Base-by-base conservation (phyloP, 2,888 invertebrate genomes). In the Sarcophaga variegata region DNA sequence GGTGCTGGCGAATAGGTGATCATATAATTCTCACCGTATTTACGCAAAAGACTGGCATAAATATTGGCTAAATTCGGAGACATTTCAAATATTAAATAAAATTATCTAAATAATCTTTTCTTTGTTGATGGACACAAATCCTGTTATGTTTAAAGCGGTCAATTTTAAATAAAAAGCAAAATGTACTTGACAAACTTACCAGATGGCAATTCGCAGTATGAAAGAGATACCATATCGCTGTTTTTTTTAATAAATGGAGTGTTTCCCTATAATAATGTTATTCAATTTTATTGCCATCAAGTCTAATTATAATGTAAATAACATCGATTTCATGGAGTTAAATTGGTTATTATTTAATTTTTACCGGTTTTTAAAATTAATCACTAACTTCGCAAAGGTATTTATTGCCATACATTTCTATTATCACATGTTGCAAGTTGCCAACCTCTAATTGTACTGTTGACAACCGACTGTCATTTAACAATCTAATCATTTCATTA, bases 21-120 rank as follows among this genome's bases (percentile, higher is more conserved):
- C 49, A 90, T 90, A 78, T 89, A 90, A 25, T 88, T 87, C 11
- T 90, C 90, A 14, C 90, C 90, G 81, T 90, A 91, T 71, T 89
- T 90, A 11, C 90, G 90, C 80, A 91, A 85, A 49, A 92, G 69
- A 64, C 89, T 89, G 0, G 92, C 92, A 70, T 92, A 93, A 25
- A 92, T 82, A 89, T 93, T 92, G 6, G 92, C 92, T 25, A 93
- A 89, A 89, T 91, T 92, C 2, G 89, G 86, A 49, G 89, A 88
- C 92, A 92, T 92, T 60, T 8, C n/a, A 27, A 60, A 12, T 20
- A 37, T 37, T 37, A 37, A 37, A 37, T 8, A 10, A 0, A 37
- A 37, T 37, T 10, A 67, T 72, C 45, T 12, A n/a, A 14, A 27
- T 4, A 27, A 49, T 4, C 27, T 66, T 47, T 22, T 20, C 1